Base-by-base conservation (phyloP, 2,888 invertebrate species). In the Eremobia ochroleuca region DNA sequence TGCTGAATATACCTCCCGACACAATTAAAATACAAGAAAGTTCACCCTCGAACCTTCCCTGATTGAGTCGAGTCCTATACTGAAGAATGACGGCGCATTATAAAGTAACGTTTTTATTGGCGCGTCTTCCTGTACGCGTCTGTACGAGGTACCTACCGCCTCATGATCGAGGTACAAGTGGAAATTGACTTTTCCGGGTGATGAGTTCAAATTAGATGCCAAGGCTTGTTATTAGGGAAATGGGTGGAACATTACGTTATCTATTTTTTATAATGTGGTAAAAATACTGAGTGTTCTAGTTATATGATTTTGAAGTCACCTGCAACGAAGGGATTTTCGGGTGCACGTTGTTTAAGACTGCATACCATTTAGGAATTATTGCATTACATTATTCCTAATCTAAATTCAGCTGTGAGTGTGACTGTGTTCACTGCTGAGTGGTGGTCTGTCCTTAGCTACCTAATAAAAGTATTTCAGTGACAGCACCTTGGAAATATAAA, bases 31-130 rank as follows among this genome's bases (percentile, higher is more conserved):
- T 70, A 61, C 59, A 61, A 68, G 46, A 61, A 77, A 65, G 61
- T 61, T 62, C 69, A 62, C 49, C 72, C 49, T 64, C 59, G 34
- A 59, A 73, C 66, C 69, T 52, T 84, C 67, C 52, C 65, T 83
- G 89, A 89, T 88, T 87, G 87, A 87, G 79, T 83, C 37, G 87
- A 87, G 79, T 83, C 37, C 58, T 52, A 73, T 86, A 85, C 85
- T 79, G 87, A 85, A 59, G 78, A 77, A 74, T 76, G 75, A 67
- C 71, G 77, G 59, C 78, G 76, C 79, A 85, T 86, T 89, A 82
- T 87, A 88, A 85, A 84, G 85, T 79, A 74, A 75, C 77, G 74
- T 73, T 84, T 87, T 89, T 87, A 86, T 85, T 85, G 76, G 66
- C 61, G 34, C 65, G 73, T 62, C 74, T 77, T 79, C 82, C 79